phyloP scores from a whole-genome alignment of 2,113 vertebrate species.

The Maccullochella peelii region DNA sequence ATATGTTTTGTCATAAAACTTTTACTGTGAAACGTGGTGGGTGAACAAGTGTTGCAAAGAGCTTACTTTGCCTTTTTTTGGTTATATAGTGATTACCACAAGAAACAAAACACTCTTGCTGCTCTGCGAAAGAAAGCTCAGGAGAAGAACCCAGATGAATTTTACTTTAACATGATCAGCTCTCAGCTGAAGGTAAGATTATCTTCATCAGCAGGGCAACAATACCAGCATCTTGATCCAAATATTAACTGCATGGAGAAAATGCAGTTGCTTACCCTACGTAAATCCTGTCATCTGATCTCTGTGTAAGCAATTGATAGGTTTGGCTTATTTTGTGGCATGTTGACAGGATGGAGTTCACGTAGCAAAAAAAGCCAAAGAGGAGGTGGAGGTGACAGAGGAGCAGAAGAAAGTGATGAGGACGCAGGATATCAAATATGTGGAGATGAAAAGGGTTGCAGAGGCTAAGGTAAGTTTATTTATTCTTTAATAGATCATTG shows the following conservation, averaged over 20 bases:
- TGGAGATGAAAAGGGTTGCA: slow-evolving; percentile 95
- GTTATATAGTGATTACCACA: slow-evolving; percentile 90
- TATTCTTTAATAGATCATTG: too few species aligned
- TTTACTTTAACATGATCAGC: slow-evolving; percentile 95
- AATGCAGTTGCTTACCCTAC: rapidly evolving
- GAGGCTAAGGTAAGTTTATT: slow-evolving; percentile 88
- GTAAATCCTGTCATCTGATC: neutral
- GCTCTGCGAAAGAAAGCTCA: slow-evolving; percentile 93
- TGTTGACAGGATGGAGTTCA: slow-evolving; percentile 92
- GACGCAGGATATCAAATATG: slow-evolving; percentile 93
- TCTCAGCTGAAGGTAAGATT: slow-evolving; percentile 86
- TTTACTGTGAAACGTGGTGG: neutral
- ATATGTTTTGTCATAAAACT: neutral
- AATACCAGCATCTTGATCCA: neutral
- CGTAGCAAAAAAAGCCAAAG: slow-evolving; percentile 80
- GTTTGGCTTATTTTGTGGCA: neutral
- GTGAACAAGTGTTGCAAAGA: rapidly evolving
- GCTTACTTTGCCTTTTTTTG: neutral
- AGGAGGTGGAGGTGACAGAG: slow-evolving; percentile 87
- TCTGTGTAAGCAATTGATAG: neutral
- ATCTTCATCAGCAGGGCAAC: neutral
- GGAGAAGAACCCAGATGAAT: slow-evolving; percentile 98
- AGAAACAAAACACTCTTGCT: slow-evolving; percentile 90
- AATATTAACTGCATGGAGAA: too few species aligned
- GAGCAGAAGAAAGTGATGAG: slow-evolving; percentile 95